phyloP scores from a whole-genome alignment of 2,888 invertebrate genomes.

The Erebia ligea region DNA sequence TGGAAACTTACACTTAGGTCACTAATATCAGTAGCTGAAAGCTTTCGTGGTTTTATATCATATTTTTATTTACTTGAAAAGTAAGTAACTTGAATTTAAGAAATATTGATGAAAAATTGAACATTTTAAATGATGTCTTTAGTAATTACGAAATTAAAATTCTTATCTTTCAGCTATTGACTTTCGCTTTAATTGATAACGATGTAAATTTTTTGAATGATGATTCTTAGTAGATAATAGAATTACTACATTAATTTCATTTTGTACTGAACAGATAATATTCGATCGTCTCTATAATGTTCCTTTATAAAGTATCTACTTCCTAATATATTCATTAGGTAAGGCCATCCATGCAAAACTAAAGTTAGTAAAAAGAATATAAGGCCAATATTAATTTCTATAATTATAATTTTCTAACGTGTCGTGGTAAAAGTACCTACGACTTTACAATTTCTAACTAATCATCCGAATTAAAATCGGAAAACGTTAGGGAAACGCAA shows the following conservation, averaged over 20 bases:
- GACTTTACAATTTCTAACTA: slow-evolving; percentile 28
- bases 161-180: neutral
- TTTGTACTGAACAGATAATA: too few relatives aligned
- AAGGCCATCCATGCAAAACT: too few relatives aligned
- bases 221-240: neutral
- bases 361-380: neutral
- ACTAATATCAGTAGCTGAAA: neutral
- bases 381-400: neutral
- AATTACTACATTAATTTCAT: neutral
- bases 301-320: too few relatives aligned
- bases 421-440: neutral
- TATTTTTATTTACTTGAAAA: too few relatives aligned
- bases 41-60: neutral
- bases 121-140: too few relatives aligned
- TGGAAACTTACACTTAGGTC: too few relatives aligned
- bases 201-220: slow-evolving; percentile 10
- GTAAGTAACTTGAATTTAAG: too few relatives aligned
- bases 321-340: too few relatives aligned
- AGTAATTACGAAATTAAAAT: too few relatives aligned
- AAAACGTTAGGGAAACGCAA: slow-evolving; percentile 31
- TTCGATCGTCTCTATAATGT: too few relatives aligned
- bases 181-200: neutral
- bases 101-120: too few relatives aligned
- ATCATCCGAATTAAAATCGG: slow-evolving; percentile 35
- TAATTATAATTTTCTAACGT: neutral